Evolutionary conservation across 2,113 vertebrate genomes (phyloP), one percentile per base, ranked within the genome.

Genomic region (Poeciliopsis retropinna): DNA sequence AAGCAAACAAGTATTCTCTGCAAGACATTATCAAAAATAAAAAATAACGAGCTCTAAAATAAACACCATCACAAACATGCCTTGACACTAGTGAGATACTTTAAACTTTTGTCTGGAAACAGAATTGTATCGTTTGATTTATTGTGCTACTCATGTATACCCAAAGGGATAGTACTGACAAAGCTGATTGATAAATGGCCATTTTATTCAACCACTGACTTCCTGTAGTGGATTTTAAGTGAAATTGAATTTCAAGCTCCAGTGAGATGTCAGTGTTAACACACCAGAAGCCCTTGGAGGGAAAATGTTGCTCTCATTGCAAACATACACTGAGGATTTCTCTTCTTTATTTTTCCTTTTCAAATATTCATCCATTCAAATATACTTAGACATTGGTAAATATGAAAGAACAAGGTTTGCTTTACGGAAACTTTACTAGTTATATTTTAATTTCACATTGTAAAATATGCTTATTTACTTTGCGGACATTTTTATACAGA

Each of bases 181-280:
- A 80, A 82, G 78, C 72, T 87, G 88, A 93, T 87, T 89, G 91
- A 90, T 91, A 87, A 89, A 89, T 60, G 76, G 89, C 88, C 67
- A 37, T 88, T 88, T 88, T 84, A 85, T 87, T 73, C 89, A 87
- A 86, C 80, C 72, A 82, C 87, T 76, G 77, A 85, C 82, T 89
- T 87, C 86, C 79, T 75, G 83, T 71, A 76, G 84, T 88, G 85
- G 83, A 90, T 90, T 85, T 91, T 57, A 86, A 83, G 84, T 87
- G 84, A 83, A 88, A 90, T 86, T 91, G 84, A 90, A 92, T 91
- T 92, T 92, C 87, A 92, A 72, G 82, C 88, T 84, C 67, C 85
- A 88, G 84, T 92, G 88, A 90, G 81, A 90, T 91, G 89, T 89
- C 84, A 83, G 70, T 51, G 75, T 84, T 89, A 89, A 91, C 85